phyloP scores from a whole-genome alignment of 2,797 vertebrate genomes.

The Chiloscyllium punctatum region DNA sequence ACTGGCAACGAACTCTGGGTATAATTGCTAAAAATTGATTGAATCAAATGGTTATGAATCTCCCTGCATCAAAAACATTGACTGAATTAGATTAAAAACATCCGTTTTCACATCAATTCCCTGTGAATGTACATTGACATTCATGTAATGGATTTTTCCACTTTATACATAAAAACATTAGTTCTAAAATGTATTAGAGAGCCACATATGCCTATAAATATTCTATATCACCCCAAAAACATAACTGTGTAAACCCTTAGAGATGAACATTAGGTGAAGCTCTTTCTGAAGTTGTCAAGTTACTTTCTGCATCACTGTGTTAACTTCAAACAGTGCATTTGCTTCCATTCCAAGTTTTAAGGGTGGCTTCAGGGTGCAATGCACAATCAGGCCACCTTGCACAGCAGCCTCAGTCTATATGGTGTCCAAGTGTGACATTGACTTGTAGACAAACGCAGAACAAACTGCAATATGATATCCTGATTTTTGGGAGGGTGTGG shows the following conservation, averaged over 20 bases:
- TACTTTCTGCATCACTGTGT: background rate
- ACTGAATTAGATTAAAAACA: background rate
- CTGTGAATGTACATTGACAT: background rate
- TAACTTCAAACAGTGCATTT: background rate
- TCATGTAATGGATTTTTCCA: background rate
- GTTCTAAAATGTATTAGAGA: background rate
- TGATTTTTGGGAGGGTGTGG: too few relatives aligned
- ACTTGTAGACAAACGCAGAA: background rate
- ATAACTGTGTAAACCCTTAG: background rate
- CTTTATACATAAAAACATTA: conserved; percentile 29
- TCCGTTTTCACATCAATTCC: background rate
- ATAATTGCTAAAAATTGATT: conserved; percentile 20
- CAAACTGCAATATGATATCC: too few relatives aligned
- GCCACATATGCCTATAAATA: background rate
- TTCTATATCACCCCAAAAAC: background rate
- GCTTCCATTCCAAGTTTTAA: background rate
- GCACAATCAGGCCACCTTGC: background rate
- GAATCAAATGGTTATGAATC: conserved; percentile 22
- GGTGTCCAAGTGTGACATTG: background rate
- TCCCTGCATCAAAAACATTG: conserved; percentile 21
- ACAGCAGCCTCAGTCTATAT: background rate
- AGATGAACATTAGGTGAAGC: background rate
- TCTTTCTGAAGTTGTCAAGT: background rate
- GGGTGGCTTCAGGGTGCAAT: background rate
- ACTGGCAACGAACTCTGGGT: background rate